Base-by-base conservation (phyloP, 1,140 invertebrate species). In the Drosophila jambulina region DNA sequence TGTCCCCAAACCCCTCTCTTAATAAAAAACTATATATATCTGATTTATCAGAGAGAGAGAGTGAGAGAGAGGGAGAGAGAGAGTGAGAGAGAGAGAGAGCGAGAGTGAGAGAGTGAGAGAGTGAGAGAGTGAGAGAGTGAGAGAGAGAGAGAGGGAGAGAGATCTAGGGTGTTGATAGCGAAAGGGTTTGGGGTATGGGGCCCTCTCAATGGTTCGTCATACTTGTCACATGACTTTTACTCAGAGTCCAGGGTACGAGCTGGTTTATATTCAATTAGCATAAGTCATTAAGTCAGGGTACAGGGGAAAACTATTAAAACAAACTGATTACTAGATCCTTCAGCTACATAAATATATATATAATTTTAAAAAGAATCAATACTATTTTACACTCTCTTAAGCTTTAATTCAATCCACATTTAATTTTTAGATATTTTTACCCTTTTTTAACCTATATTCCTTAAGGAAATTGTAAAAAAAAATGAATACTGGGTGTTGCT, bases 141-240 rank as follows among this genome's bases (percentile, higher is more conserved):
- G 42, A 48, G 51, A 56, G 49, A 38, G 42, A 12, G 10, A 19
- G n/a, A 42, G 10, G 3, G n/a, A 43, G 42, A 13, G 1, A 17
- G 36, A 17, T 15, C 4, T 5, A 45, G 46, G 23, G 23, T 27
- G 46, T 40, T 23, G 36, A 32, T 40, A 53, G 46, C 29, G 42
- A 27, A 45, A 27, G 42, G 58, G 54, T 25, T 34, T 25, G 15
- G 13, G 23, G 46, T 25, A 46, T 23, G 43, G 5, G 15, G 57
- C 45, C 40, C 27, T 19, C 19, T 32, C 27, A 15, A 54, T 36
- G 60, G 67, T 59, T 57, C 58, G 65, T 82, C 64, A 76, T 61
- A 40, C 63, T 64, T 62, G 71, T 71, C 79, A 81, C 79, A 76
- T 70, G 70, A 80, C 59, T 49, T 42, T 10, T 38, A 36, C 46